phyloP scores from a whole-genome alignment of 2,797 vertebrate species.

The Sebastes nivosus region DNA sequence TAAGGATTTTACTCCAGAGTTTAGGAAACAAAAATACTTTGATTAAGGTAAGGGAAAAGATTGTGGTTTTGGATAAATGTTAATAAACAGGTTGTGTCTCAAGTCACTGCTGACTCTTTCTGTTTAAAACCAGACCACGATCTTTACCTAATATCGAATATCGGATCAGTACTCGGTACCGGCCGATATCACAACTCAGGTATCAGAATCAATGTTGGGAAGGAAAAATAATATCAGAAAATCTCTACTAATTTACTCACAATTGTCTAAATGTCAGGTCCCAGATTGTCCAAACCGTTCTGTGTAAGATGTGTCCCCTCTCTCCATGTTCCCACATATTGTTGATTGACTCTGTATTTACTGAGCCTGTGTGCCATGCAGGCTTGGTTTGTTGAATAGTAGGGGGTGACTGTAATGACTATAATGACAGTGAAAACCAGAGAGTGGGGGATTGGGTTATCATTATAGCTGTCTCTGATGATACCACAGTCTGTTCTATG shows the following conservation, averaged over 20 bases:
- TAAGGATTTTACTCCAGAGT: neutral
- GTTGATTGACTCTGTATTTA: conserved; percentile 47
- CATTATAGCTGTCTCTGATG: conserved; percentile 56
- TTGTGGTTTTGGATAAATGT: no score
- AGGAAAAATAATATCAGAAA: no score
- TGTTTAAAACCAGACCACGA: neutral
- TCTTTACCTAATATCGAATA: neutral
- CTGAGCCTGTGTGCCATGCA: conserved; percentile 4
- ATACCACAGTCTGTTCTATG: conserved; percentile 38
- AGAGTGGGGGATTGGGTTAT: conserved; percentile 53
- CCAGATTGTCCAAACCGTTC: neutral
- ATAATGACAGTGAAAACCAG: conserved; percentile 63
- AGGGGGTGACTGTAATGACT: conserved; percentile 61
- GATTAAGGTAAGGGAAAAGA: no score
- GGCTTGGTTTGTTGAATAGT: conserved; percentile 44
- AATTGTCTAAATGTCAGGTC: neutral
- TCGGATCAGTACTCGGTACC: neutral
- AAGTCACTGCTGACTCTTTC: neutral
- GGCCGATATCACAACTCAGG: no score
- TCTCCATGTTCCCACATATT: conserved; percentile 6
- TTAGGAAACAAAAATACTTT: no score
- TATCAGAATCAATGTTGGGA: no score
- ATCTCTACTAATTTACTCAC: neutral
- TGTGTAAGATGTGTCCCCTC: neutral
- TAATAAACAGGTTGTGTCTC: no score